Percentiles rank a stretch among this genome's conserved stretches.
Conservation (phyloP, 2,888 invertebrate species). For the Drosophila rubida region DNA sequence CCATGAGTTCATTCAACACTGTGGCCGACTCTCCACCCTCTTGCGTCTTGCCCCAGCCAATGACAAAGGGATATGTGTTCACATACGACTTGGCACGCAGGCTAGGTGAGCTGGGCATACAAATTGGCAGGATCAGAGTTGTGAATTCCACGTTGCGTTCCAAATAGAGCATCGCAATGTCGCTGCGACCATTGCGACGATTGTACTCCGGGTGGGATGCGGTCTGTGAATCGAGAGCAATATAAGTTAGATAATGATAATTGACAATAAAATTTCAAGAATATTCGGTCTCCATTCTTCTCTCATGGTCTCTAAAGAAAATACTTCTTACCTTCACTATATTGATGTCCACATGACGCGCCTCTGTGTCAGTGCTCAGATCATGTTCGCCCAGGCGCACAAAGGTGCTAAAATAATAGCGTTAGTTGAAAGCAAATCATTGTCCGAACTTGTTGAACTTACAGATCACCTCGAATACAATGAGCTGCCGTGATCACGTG, state of each 20-base stretch:
- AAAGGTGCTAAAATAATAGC: slow-evolving; percentile 60
- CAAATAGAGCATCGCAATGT: slow-evolving; percentile 91
- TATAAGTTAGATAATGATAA: neutral
- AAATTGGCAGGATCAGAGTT: slow-evolving; percentile 89
- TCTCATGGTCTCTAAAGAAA: no score
- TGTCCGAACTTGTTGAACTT: slow-evolving; percentile 47
- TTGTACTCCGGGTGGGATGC: slow-evolving; percentile 77
- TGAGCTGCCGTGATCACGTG: slow-evolving; percentile 89
- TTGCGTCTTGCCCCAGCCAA: slow-evolving; percentile 87
- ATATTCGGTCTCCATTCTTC: no score
- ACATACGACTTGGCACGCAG: slow-evolving; percentile 87
- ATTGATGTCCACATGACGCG: slow-evolving; percentile 87
- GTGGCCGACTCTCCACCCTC: slow-evolving; percentile 88
- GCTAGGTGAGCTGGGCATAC: slow-evolving; percentile 88
- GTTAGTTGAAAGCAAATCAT: neutral
- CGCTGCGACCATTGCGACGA: slow-evolving; percentile 87
- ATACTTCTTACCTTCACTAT: slow-evolving; percentile 85
- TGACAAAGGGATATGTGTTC: slow-evolving; percentile 88
- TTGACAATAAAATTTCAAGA: slow-evolving; percentile 32
- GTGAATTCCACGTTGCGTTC: slow-evolving; percentile 86
- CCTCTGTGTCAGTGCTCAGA: slow-evolving; percentile 87
- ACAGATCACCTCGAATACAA: slow-evolving; percentile 81
- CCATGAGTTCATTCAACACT: slow-evolving; percentile 88
- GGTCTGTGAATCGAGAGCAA: slow-evolving; percentile 47
- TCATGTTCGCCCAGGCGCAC: slow-evolving; percentile 93